phyloP scores from a whole-genome alignment of 2,797 vertebrate species.

The Anolis apletophallus region DNA sequence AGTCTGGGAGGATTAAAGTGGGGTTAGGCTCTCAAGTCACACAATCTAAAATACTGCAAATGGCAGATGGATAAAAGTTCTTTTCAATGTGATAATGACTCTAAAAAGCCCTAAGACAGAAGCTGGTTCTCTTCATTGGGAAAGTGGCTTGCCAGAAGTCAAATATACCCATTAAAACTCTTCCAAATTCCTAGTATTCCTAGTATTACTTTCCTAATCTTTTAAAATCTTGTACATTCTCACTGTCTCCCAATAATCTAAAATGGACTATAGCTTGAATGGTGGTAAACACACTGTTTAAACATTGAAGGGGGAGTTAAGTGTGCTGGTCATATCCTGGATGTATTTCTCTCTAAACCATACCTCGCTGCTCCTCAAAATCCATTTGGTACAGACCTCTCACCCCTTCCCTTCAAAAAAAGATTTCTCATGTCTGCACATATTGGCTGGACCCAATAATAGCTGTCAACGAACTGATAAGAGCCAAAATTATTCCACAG shows the following conservation, averaged over 20 bases:
- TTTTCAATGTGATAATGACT: conserved; percentile 52
- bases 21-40: conserved; percentile 42
- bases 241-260: conserved; percentile 16
- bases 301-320: conserved; percentile 22
- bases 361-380: neutral
- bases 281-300: conserved; percentile 25
- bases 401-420: conserved; percentile 60
- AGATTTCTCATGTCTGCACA: conserved; percentile 75
- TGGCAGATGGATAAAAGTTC: conserved; percentile 68
- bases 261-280: conserved; percentile 17
- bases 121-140: conserved; percentile 49
- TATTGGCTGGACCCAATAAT: conserved; percentile 76
- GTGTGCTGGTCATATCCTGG: conserved; percentile 36
- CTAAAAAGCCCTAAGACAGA: conserved; percentile 56
- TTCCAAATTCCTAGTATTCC: conserved; percentile 25
- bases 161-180: conserved; percentile 56
- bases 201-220: conserved; percentile 22
- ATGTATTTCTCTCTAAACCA: neutral
- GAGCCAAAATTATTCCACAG: conserved; percentile 79
- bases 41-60: conserved; percentile 62
- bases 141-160: conserved; percentile 47
- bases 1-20: conserved; percentile 70
- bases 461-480: conserved; percentile 85
- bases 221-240: conserved; percentile 12
- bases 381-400: conserved; percentile 54